Conservation (phyloP, 35 echinoderm and acorn worm species). For the Amphiura filiformis region DNA sequence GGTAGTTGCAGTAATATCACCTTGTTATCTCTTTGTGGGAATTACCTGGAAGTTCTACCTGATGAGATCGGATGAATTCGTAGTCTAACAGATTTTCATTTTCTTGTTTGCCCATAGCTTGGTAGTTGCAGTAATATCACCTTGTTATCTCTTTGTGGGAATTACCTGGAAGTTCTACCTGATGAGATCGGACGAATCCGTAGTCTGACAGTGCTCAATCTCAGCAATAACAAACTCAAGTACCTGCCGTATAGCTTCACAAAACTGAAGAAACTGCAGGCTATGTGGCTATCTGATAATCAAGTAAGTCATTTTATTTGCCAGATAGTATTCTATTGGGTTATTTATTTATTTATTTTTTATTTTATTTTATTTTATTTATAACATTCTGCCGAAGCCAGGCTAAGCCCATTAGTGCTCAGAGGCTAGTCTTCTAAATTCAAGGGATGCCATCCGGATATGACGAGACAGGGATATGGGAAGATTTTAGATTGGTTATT, state of each 20-base stretch:
- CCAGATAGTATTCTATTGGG: neutral
- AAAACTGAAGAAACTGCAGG: constrained; percentile 87
- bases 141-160: constrained; percentile 74
- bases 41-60: constrained; percentile 60
- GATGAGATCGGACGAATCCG: constrained; percentile 83
- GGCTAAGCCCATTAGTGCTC: too few relatives aligned
- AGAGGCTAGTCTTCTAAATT: too few relatives aligned
- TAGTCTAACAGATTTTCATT: constrained; percentile 66
- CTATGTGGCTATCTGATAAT: constrained; percentile 94
- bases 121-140: constrained; percentile 86
- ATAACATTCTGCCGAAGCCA: too few relatives aligned
- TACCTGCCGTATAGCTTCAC: constrained; percentile 83
- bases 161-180: constrained; percentile 66
- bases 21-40: too few relatives aligned
- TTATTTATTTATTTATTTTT: neutral
- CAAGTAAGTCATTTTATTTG: constrained; percentile 65
- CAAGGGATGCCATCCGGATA: too few relatives aligned
- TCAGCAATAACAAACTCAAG: constrained; percentile 91
- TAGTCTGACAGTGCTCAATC: constrained; percentile 77
- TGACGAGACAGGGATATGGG: too few relatives aligned
- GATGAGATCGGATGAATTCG: constrained; percentile 83
- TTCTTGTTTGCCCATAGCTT: constrained; percentile 61
- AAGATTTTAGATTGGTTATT: too few relatives aligned
- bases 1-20: too few relatives aligned
- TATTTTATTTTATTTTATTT: neutral